phyloP scores from a whole-genome alignment of 1,140 invertebrate genomes.

The Megathymus violae region DNA sequence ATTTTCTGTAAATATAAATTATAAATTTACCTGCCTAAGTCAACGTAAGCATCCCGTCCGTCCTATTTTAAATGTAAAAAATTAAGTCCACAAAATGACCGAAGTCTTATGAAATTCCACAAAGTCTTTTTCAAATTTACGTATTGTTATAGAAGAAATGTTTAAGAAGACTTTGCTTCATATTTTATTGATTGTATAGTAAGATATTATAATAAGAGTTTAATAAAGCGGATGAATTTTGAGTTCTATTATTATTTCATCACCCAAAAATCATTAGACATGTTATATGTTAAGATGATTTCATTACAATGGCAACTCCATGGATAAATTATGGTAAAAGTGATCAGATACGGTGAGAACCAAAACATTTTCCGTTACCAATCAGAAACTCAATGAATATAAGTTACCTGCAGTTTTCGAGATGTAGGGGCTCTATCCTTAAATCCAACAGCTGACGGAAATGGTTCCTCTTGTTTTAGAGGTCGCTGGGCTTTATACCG shows the following conservation, averaged over 20 bases:
- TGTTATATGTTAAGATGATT: too few species aligned
- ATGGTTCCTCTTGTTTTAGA: too few species aligned
- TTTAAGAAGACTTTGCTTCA: constrained; percentile 13
- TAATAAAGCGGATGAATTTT: constrained; percentile 24
- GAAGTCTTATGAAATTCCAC: constrained; percentile 22
- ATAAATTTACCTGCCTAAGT: constrained; percentile 50
- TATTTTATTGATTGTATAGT: constrained; percentile 13
- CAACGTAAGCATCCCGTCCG: constrained; percentile 59
- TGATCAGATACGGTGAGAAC: too few species aligned
- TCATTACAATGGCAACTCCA: too few species aligned
- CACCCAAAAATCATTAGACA: too few species aligned
- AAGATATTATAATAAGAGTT: neutral
- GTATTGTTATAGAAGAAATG: constrained; percentile 24
- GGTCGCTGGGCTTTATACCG: too few species aligned
- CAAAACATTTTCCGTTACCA: too few species aligned
- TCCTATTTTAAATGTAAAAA: constrained; percentile 12
- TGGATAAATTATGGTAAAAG: too few species aligned
- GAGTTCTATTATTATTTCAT: constrained; percentile 26
- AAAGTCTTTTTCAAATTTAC: constrained; percentile 33
- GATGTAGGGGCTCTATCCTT: too few species aligned
- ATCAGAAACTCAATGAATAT: too few species aligned
- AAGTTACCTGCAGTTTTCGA: too few species aligned
- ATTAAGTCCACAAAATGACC: constrained; percentile 21
- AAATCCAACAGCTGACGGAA: too few species aligned
- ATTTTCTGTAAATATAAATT: constrained; percentile 74